A percentile compares a stretch with the other conserved stretches of the same genome.
Evolutionary conservation across 2,113 vertebrate species (phyloP).

Genomic region (Candoia aspera): DNA sequence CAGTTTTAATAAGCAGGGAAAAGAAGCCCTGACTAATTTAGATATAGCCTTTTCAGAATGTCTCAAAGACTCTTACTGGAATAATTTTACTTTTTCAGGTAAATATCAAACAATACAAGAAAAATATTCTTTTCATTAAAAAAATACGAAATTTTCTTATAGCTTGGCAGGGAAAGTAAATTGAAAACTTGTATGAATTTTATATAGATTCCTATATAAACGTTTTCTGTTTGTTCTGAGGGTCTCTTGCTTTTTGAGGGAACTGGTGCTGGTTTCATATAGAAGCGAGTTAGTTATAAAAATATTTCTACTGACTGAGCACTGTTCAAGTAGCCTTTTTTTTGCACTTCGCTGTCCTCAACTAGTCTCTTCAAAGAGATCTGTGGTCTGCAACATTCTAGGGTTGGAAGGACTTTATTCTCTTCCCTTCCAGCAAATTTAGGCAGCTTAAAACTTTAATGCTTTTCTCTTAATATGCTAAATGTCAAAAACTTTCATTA

Average conservation of each 20-base stretch:
- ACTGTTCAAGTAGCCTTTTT: conserved; percentile 59
- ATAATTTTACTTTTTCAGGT: conserved; percentile 57
- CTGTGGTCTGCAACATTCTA: conserved; percentile 80
- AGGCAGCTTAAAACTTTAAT: conserved; percentile 86
- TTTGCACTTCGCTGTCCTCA: conserved; percentile 72
- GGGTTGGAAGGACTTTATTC: conserved; percentile 51
- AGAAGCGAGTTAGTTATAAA: conserved; percentile 64
- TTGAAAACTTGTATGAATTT: conserved; percentile 64
- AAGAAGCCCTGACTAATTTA: conserved; percentile 69
- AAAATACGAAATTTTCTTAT: conserved; percentile 65
- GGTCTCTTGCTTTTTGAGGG: conserved; percentile 49
- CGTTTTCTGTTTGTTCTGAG: conserved; percentile 68
- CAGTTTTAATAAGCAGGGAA: conserved; percentile 64
- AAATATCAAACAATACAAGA: conserved; percentile 62
- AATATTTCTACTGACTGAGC: conserved; percentile 61
- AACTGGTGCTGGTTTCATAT: conserved; percentile 53
- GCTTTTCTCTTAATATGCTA: conserved; percentile 77
- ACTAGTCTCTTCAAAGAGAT: conserved; percentile 64
- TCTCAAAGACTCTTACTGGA: conserved; percentile 68
- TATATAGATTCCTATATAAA: conserved; percentile 66
- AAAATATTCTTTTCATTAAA: conserved; percentile 61
- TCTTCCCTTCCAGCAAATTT: conserved; percentile 65
- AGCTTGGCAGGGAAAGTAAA: conserved; percentile 60
- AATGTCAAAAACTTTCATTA: conserved; percentile 67
- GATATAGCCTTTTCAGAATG: conserved; percentile 48